Percentiles rank a stretch among this genome's conserved stretches.
Conservation (phyloP, 2,797 vertebrate species). For the Lepilemur ruficaudatus region DNA sequence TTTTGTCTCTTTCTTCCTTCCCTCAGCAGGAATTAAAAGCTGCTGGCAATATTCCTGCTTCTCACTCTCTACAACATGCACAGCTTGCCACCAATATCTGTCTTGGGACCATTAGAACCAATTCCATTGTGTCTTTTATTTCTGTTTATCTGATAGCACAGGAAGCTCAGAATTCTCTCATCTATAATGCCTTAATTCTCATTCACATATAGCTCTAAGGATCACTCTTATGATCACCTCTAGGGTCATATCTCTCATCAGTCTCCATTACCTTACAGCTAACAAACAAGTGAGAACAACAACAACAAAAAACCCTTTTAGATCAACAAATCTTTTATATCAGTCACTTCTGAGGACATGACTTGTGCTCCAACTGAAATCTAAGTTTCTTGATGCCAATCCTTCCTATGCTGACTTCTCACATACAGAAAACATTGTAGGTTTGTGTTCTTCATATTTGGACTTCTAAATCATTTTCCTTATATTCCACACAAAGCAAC, state of each 20-base stretch:
- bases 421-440: fast-evolving
- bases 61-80: background rate
- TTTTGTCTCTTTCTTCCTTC: background rate
- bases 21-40: background rate
- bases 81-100: background rate
- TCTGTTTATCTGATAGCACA: background rate
- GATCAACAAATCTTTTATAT: background rate
- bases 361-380: background rate
- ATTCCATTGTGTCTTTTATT: background rate
- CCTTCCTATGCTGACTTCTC: background rate
- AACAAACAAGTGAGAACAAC: background rate
- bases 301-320: background rate
- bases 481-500: background rate
- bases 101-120: background rate
- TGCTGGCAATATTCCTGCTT: background rate
- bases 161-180: background rate
- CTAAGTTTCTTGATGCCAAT: no score
- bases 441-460: background rate
- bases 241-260: background rate
- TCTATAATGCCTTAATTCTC: background rate
- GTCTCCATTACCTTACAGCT: background rate
- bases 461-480: background rate
- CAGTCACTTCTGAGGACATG: background rate
- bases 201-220: background rate
- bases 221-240: background rate